phyloP scores from a whole-genome alignment of 2,113 vertebrate genomes.

The Neotoma lepida region DNA sequence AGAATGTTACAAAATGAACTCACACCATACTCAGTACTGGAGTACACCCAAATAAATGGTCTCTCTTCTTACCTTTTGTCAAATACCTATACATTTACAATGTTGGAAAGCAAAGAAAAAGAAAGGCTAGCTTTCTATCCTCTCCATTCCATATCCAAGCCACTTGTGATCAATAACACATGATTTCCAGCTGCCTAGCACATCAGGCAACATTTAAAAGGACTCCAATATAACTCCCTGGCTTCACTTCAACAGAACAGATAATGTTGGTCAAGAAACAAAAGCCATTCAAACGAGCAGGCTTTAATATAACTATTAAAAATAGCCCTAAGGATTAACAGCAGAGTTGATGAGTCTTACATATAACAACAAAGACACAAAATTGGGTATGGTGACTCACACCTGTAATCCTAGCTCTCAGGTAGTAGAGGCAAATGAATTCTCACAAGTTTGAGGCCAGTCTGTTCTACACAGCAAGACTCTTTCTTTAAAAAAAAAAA shows the following conservation, averaged over 20 bases:
- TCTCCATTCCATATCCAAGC: too few species aligned
- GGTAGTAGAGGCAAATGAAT: not conserved
- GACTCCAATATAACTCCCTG: not conserved
- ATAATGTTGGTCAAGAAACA: not conserved
- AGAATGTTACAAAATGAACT: not conserved
- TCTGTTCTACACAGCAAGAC: not conserved
- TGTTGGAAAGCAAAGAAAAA: not conserved
- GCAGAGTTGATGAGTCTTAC: not conserved
- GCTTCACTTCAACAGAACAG: not conserved
- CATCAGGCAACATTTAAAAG: not conserved
- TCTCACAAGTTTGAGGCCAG: not conserved
- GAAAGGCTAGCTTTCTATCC: not conserved
- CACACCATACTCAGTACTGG: too few species aligned
- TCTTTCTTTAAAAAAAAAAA: not conserved
- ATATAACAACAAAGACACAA: not conserved
- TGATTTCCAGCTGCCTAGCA: fast-evolving
- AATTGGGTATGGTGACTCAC: not conserved
- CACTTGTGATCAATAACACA: not conserved
- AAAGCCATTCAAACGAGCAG: not conserved
- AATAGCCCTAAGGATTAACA: not conserved
- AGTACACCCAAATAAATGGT: not conserved
- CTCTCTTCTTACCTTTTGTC: not conserved
- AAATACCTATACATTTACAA: not conserved
- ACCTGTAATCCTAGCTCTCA: not conserved
- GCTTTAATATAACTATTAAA: not conserved